Base-by-base conservation (phyloP, 2,113 vertebrate genomes). In the Tringa solitaria region DNA sequence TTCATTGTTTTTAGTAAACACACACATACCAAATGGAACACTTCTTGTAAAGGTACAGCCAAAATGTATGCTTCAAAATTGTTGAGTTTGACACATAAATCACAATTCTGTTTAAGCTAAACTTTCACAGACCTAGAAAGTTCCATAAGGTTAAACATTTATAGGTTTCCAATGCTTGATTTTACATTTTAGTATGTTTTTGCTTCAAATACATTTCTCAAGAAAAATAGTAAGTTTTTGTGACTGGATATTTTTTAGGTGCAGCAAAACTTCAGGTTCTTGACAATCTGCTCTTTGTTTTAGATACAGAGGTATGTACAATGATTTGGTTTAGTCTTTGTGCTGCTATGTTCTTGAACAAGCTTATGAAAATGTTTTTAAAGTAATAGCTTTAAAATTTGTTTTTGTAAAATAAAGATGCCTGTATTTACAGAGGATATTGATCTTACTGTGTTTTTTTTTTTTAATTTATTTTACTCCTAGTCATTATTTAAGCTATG, bases 241-340 rank as follows among this genome's bases (percentile, higher is more conserved):
- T 56, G 19, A 33, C 3, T 54, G 94, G 32, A 16, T 97, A 5
- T 88, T 53, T 97, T 89, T 43, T 93, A 99, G 99, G 98, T 95
- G 99, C 98, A 90, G 98, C 94, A 88, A 99, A 99, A 94, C 98
- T 99, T 96, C 98, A 99, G 83, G 97, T 99, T 79, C 96, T 99
- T 90, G 99, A 98, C 77, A 99, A 98, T 80, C 97, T 99, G 27
- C 97, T 99, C 64, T 99, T 99, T 95, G 94, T 99, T 96, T 98
- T 99, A 60, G 98, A 99, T 96, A 98, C 98, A 11, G 98, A 99
- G 97, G 99, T 99, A 98, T 88, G 98, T 96, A 35, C 64, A 39
- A 37, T 39, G 21, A 23, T 83, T 85, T 53, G 8, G 4, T 46
- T 75, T 73, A 46, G 7, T 57, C 50, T 74, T 80, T 1, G 7